Evolutionary conservation across 2,797 vertebrate genomes (phyloP), one percentile per base, ranked within the genome.

Genomic region (Florisuga fusca): DNA sequence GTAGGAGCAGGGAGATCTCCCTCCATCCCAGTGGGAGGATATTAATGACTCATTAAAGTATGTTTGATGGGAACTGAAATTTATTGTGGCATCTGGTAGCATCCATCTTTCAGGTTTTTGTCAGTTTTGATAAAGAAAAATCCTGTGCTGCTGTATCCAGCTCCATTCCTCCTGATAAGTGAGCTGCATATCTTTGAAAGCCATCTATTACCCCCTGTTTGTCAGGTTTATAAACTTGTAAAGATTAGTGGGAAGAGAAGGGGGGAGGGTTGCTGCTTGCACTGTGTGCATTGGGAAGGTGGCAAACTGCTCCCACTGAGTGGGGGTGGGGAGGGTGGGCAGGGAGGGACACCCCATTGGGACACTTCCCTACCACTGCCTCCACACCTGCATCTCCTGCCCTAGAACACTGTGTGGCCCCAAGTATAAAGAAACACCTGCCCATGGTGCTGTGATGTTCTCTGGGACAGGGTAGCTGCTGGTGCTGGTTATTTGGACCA

Each of bases 81-180:
- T 92, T 83, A 87, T n/a, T 80, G 78, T 85, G 43, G 38, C 69
- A 92, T 83, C 63, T 93, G 81, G 84, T 93, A 83, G 58, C 48
- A 92, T 95, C 68, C 64, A 38, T 96, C 94, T 80, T 95, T 91
- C 84, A 85, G 68, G 83, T 80, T 84, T 76, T 87, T 0, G 0
- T 74, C 84, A 89, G 79, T 85, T 93, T 93, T 95, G 93, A 96
- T 95, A 95, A 95, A 43, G 54, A 95, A 92, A 91, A 81, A 89
- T 96, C 51, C 53, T 59, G 51, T 41, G 38, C 92, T 92, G 84
- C 69, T 86, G 68, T 62, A 81, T 83, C 58, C 73, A 93, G 0
- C 72, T 92, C 61, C 2, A 2, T 82, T 94, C 61, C 87, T 93
- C 61, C 95, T 81, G 68, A 92, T 83, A 93, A 95, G 83, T 78